Percentiles rank a stretch among this genome's conserved stretches.
phyloP scores from a whole-genome alignment of 2,797 vertebrate species.

The Hyperoplus lanceolatus region DNA sequence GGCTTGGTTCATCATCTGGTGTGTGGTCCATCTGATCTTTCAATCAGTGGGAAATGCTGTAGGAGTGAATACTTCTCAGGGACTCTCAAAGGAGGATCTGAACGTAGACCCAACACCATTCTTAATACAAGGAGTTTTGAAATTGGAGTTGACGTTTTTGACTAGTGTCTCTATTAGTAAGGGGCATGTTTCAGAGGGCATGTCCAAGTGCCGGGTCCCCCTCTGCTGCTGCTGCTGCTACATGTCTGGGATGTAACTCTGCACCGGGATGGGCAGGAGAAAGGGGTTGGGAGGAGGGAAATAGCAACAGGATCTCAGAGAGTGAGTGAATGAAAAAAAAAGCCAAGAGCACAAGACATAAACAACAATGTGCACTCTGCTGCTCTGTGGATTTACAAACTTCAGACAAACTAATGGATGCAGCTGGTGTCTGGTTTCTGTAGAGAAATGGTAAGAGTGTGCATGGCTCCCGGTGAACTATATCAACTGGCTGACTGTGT shows the following conservation, averaged over 20 bases:
- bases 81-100: conserved; percentile 35
- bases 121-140: conserved; percentile 3
- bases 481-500: conserved; percentile 4
- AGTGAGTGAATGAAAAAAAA: conserved; percentile 80
- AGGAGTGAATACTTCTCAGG: conserved; percentile 28
- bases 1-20: conserved; percentile 42
- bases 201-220: conserved; percentile 48
- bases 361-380: conserved; percentile 75
- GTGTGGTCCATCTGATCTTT: conserved; percentile 52
- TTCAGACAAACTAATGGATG: conserved; percentile 56
- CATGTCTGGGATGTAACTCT: conserved; percentile 74
- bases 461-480: conserved; percentile 25
- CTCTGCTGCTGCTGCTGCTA: conserved; percentile 59
- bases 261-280: conserved; percentile 78
- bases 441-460: conserved; percentile 74
- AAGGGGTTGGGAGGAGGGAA: conserved; percentile 75
- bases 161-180: neutral
- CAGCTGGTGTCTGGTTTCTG: conserved; percentile 53
- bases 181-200: conserved; percentile 48
- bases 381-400: conserved; percentile 55
- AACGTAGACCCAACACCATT: conserved; percentile 20
- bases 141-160: neutral
- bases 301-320: conserved; percentile 66
- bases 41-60: conserved; percentile 31
- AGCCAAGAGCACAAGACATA: conserved; percentile 70